Conservation (phyloP, 1,140 invertebrate species). For the Drosophila varians region DNA sequence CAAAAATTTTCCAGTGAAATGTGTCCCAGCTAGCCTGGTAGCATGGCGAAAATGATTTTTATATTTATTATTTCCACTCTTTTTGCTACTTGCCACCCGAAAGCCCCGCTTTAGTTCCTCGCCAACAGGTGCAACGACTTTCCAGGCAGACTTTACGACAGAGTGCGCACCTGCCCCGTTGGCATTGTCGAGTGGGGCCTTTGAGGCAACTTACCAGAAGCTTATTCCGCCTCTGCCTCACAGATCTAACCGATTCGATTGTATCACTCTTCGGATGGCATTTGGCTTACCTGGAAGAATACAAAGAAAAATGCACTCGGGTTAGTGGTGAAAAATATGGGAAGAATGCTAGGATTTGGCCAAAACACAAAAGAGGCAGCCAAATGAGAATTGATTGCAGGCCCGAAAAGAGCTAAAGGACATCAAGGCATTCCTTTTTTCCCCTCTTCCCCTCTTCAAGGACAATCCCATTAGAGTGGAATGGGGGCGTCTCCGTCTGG, state of each 20-base stretch:
- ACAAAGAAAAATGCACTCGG: slow-evolving; percentile 16
- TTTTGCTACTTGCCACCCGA: not conserved
- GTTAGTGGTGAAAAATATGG: slow-evolving; percentile 14
- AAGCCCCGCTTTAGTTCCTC: not conserved
- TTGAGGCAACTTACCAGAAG: slow-evolving; percentile 38
- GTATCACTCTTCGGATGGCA: slow-evolving; percentile 8
- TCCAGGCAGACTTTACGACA: slow-evolving; percentile 41
- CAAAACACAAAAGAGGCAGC: slow-evolving; percentile 50
- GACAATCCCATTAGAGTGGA: slow-evolving; percentile 32
- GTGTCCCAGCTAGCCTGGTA: slow-evolving; percentile 15
- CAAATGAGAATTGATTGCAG: slow-evolving; percentile 74
- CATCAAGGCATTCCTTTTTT: not conserved
- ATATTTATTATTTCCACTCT: slow-evolving; percentile 2
- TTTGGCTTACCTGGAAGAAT: slow-evolving; percentile 56
- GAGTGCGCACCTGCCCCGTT: slow-evolving; percentile 35
- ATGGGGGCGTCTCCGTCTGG: slow-evolving; percentile 11
- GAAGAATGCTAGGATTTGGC: not conserved
- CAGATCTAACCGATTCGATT: slow-evolving; percentile 19
- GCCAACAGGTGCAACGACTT: slow-evolving; percentile 36
- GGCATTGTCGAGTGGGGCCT: slow-evolving; percentile 32
- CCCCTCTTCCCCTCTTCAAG: slow-evolving; percentile 5
- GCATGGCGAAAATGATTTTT: slow-evolving; percentile 29
- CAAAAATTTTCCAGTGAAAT: slow-evolving; percentile 30
- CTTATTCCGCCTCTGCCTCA: slow-evolving; percentile 2
- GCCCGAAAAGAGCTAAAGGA: slow-evolving; percentile 14